Evolutionary conservation across 30 jellyfish, hydroid and myxozoan species (phyloP).

Genomic region (Aurelia sp.): DNA sequence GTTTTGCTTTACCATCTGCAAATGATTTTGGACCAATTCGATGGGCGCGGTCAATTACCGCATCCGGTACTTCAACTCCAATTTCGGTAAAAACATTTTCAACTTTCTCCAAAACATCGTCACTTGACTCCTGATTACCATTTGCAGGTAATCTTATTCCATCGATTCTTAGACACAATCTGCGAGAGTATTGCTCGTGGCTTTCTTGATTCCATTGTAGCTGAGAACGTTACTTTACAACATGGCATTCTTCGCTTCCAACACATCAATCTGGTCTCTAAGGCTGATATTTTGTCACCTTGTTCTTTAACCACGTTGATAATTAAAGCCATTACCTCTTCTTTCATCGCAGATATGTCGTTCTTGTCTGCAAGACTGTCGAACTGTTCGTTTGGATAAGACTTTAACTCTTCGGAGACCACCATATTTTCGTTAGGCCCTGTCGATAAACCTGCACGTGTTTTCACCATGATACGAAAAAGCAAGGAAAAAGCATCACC

Average conservation of each 20-base stretch:
- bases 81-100: too few relatives aligned
- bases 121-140: constrained; percentile 21
- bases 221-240: constrained; percentile 18
- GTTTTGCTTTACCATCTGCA: too few relatives aligned
- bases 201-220: not conserved
- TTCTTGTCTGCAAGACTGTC: constrained; percentile 7
- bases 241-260: not conserved
- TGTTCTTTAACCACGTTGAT: not conserved
- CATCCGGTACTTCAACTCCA: too few relatives aligned
- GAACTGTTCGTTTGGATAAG: constrained; percentile 2
- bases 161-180: too few relatives aligned
- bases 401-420: constrained; percentile 16
- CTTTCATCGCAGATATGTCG: not conserved
- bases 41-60: too few relatives aligned
- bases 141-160: constrained; percentile 5
- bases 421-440: constrained; percentile 20
- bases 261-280: constrained; percentile 5
- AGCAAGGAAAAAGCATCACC: constrained; percentile 2
- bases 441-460: constrained; percentile 24
- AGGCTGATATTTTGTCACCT: not conserved
- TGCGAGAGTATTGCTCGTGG: too few relatives aligned
- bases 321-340: not conserved
- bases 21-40: too few relatives aligned
- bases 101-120: too few relatives aligned
- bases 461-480: constrained; percentile 8